A percentile compares a stretch with the other conserved stretches of the same genome.
phyloP scores from a whole-genome alignment of 2,113 vertebrate species.

The Caretta caretta region DNA sequence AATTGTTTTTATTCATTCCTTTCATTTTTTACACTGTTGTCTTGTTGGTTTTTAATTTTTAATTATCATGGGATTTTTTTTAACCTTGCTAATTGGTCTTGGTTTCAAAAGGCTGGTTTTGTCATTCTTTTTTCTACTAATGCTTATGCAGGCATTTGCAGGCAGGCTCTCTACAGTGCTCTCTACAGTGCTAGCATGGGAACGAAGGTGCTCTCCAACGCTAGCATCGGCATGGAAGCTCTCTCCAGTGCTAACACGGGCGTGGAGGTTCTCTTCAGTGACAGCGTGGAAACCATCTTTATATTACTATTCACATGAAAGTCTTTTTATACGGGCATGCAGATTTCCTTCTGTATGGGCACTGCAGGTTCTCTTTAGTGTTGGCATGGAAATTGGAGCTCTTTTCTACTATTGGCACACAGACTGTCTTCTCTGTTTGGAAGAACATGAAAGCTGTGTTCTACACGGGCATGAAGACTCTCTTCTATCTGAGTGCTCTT shows the following conservation, averaged over 20 bases:
- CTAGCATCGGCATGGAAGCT: background rate
- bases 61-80: conserved; percentile 72
- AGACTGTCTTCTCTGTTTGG: conserved; percentile 48
- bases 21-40: conserved; percentile 82
- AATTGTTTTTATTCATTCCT: conserved; percentile 80
- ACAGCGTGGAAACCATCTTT: background rate
- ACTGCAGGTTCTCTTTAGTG: conserved; percentile 32
- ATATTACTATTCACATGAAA: conserved; percentile 38
- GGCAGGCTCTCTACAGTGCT: conserved; percentile 25
- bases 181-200: conserved; percentile 25
- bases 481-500: conserved; percentile 31
- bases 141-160: conserved; percentile 34
- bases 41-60: conserved; percentile 82
- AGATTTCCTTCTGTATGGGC: conserved; percentile 28
- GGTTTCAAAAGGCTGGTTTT: conserved; percentile 50
- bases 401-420: conserved; percentile 68
- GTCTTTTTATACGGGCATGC: conserved; percentile 47
- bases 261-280: background rate
- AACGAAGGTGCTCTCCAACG: background rate
- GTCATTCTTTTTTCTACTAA: conserved; percentile 50
- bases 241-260: background rate
- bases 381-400: conserved; percentile 52
- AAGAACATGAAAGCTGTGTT: conserved; percentile 63
- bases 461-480: conserved; percentile 20
- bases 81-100: conserved; percentile 69